These are phyloP conservation scores for Tupiocoris notatus DNA, from an alignment of 2,888 invertebrate genomes.

Conservation along the genomic window DNA sequence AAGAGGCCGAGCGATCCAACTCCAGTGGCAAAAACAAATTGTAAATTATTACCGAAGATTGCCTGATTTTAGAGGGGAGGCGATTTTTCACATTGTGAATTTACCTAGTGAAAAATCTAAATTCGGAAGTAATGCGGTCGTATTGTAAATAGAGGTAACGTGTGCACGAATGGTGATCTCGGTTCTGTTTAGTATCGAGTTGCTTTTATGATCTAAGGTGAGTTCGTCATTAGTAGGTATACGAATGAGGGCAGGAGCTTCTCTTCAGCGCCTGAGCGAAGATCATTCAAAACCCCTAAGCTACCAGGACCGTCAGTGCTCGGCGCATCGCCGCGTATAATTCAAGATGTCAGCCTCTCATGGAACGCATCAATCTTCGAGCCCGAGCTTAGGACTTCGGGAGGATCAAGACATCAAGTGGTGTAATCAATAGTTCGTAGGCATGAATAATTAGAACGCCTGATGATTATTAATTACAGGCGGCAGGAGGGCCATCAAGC, in stretches of 20 bases:
- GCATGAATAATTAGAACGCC: constrained; percentile 39
- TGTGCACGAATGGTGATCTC: no score
- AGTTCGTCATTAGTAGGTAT: no score
- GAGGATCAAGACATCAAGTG: constrained; percentile 41
- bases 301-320: neutral
- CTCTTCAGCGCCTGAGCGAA: no score
- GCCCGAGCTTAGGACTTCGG: neutral
- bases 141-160: no score
- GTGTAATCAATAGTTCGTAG: constrained; percentile 31
- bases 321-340: constrained; percentile 9
- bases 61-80: no score
- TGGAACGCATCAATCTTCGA: constrained; percentile 28
- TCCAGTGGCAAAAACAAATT: constrained; percentile 20
- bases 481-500: constrained; percentile 35
- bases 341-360: constrained; percentile 24
- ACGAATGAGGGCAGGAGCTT: no score
- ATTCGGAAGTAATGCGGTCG: no score
- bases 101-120: no score
- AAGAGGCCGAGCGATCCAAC: neutral
- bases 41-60: constrained; percentile 31
- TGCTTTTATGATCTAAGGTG: no score
- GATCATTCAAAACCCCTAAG: neutral
- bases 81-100: no score
- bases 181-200: no score
- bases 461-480: constrained; percentile 39